Base-by-base conservation (phyloP, 1,140 invertebrate species). In the Berghia stephanieae region DNA sequence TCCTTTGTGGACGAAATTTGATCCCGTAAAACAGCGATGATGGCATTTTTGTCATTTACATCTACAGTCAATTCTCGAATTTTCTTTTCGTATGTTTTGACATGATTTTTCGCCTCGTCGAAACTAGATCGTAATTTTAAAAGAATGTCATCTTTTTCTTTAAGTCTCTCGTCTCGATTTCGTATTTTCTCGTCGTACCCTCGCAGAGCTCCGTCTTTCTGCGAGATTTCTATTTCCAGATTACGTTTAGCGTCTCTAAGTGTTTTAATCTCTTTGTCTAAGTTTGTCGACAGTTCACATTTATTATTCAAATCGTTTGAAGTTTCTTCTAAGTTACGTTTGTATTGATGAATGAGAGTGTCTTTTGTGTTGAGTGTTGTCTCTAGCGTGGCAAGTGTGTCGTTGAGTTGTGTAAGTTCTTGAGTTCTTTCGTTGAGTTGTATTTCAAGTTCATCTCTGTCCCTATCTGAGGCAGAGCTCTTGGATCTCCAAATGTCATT, bases 401-500 rank as follows among this genome's bases (percentile, higher is more conserved):
- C 75, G 57, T 81, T 75, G 13, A 84, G 42, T 13, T 71, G 36
- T 16, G 55, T 55, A 2, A 77, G 40, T 13, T 84, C 80, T n/a
- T 75, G 36, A 8, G 44, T 38, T 75, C 66, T 78, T 8, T 76
- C 24, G 16, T 27, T 55, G 8, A 82, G 67, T 40, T 81, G 71
- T n/a, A 44, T 43, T 76, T 85, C 81, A 46, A 83, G 43, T 1
- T 21, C 57, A 18, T 79, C 55, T 44, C 77, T 82, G 46, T 84
- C 83, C 55, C 78, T 77, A 43, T 85, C 84, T 2, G 80, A 78
- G 34, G 84, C 81, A 3, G 80, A 46, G 60, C 80, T 85, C 63
- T 87, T 86, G 16, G 84, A 83, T 75, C 78, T 79, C 86, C 83
- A 87, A 40, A 84, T 84, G 57, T 85, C 85, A 66, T 85, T 84